Evolutionary conservation across 2,888 invertebrate species (phyloP).

Genomic region (Chesias legatella): DNA sequence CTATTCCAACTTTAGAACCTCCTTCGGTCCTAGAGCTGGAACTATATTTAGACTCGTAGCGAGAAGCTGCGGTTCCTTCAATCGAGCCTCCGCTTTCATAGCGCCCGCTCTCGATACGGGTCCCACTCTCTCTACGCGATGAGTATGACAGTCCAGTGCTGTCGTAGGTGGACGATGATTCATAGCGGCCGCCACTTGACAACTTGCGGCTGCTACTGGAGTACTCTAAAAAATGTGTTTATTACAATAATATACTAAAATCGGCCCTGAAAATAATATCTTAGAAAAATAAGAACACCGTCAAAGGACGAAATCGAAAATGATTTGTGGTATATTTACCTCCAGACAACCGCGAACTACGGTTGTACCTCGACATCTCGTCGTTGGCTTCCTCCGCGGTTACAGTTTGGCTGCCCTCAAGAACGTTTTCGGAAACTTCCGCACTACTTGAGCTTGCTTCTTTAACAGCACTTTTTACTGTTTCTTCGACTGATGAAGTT

Average conservation of each 20-base stretch:
- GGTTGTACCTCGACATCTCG: constrained; percentile 82
- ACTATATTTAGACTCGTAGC: constrained; percentile 63
- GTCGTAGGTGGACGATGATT: constrained; percentile 57
- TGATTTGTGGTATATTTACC: constrained; percentile 50
- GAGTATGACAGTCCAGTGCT: constrained; percentile 51
- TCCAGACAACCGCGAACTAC: constrained; percentile 83
- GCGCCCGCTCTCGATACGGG: constrained; percentile 53
- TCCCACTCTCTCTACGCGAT: constrained; percentile 66
- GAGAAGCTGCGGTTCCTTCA: constrained; percentile 55
- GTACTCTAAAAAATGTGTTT: constrained; percentile 57
- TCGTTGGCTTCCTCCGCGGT: constrained; percentile 59
- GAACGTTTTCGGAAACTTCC: constrained; percentile 33
- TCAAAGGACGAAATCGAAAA: constrained; percentile 1
- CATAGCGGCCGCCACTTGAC: constrained; percentile 62
- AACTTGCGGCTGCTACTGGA: constrained; percentile 64
- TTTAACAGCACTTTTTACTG: constrained; percentile 29
- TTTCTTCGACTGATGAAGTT: constrained; percentile 5
- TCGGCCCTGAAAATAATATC: background rate
- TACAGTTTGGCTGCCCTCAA: constrained; percentile 63
- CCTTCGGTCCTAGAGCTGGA: constrained; percentile 45
- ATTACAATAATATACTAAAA: too few relatives aligned
- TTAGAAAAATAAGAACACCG: too few relatives aligned
- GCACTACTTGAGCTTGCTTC: constrained; percentile 38
- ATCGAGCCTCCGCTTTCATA: constrained; percentile 51
- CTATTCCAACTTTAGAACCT: constrained; percentile 47